Evolutionary conservation across 2,113 vertebrate species (phyloP).

Genomic region (Phylloscopus trochilus): DNA sequence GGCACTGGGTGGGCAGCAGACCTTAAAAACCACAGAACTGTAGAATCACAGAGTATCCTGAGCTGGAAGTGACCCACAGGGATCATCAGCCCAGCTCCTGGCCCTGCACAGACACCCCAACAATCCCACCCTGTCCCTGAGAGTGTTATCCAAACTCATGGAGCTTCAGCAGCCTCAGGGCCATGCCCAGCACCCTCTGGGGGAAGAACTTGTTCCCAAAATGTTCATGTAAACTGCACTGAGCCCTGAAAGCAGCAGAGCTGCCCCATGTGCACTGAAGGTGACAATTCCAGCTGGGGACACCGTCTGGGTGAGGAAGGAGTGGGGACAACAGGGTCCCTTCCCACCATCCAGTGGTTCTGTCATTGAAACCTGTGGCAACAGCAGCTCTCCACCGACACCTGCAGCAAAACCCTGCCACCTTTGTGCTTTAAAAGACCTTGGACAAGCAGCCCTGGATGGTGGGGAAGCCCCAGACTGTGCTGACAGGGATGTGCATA

Average conservation of each 20-base stretch:
- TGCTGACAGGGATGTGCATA: background rate
- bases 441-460: background rate
- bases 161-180: background rate
- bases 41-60: background rate
- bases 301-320: background rate
- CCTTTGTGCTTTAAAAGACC: background rate
- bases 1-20: background rate
- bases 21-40: background rate
- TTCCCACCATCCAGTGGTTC: background rate
- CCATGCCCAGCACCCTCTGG: background rate
- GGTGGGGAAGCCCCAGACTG: background rate
- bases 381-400: background rate
- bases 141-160: fast-evolving
- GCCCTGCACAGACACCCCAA: background rate
- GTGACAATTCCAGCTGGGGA: background rate
- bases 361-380: background rate
- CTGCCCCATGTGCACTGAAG: fast-evolving
- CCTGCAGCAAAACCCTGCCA: background rate
- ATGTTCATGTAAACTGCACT: fast-evolving
- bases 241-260: background rate
- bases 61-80: background rate
- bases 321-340: background rate
- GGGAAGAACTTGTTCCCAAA: background rate
- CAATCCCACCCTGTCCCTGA: background rate
- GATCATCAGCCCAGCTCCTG: background rate